Evolutionary conservation across 2,888 invertebrate genomes (phyloP).

Genomic region (Tricholauxania praeusta): DNA sequence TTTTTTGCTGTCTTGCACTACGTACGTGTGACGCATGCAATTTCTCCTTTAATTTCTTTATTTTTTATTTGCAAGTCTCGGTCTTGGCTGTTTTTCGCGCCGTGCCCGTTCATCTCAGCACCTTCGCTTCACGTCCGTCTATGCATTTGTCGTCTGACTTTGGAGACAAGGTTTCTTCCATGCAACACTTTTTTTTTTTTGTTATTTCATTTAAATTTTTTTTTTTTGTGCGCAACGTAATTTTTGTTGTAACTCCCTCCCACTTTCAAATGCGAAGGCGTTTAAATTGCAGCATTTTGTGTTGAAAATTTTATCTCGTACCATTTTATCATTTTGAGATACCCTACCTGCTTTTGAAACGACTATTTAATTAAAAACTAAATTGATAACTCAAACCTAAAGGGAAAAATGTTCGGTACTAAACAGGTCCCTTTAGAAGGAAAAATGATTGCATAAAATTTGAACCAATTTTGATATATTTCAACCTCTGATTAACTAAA

Average conservation of each 20-base stretch:
- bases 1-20: background rate
- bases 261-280: constrained; percentile 26
- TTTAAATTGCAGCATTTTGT: constrained; percentile 23
- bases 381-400: too few species aligned
- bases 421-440: too few species aligned
- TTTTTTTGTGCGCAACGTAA: background rate
- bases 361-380: too few species aligned
- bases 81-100: background rate
- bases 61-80: background rate
- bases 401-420: too few species aligned
- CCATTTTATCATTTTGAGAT: background rate
- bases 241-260: constrained; percentile 18
- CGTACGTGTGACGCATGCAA: constrained; percentile 14
- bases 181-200: background rate
- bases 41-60: constrained; percentile 28
- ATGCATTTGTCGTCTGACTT: background rate
- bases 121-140: background rate
- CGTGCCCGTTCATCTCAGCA: background rate
- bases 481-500: too few species aligned
- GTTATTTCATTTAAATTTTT: background rate
- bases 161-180: background rate
- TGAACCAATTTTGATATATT: too few species aligned
- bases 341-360: background rate
- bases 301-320: constrained; percentile 18
- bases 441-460: too few species aligned